Evolutionary conservation across 2,888 invertebrate genomes (phyloP).

Genomic region (Glaucopsyche alexis): DNA sequence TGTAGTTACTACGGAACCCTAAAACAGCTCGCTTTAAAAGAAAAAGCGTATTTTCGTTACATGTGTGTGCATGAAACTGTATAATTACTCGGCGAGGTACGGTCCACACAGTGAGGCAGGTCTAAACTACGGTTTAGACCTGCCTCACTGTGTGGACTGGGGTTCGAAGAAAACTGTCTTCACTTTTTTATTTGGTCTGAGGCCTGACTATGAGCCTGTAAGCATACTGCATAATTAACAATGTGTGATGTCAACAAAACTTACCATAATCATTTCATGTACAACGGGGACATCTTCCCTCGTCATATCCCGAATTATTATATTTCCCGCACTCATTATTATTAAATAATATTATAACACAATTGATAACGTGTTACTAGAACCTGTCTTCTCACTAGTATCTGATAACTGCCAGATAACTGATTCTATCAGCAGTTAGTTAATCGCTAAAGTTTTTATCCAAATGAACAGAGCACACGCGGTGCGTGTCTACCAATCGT

Average conservation of each 20-base stretch:
- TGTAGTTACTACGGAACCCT: too few species aligned
- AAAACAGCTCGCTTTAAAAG: too few species aligned
- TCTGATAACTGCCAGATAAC: not conserved
- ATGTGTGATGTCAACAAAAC: constrained; percentile 34
- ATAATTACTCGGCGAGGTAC: too few species aligned
- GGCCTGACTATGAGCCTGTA: not conserved
- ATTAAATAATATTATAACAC: not conserved
- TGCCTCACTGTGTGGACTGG: too few species aligned
- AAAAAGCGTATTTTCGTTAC: too few species aligned
- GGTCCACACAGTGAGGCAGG: too few species aligned
- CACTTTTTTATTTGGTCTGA: too few species aligned
- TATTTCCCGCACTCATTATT: constrained; percentile 29
- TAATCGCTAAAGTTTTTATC: not conserved
- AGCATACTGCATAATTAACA: not conserved
- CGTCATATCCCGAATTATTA: constrained; percentile 51
- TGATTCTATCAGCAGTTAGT: not conserved
- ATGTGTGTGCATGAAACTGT: too few species aligned
- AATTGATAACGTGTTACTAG: not conserved
- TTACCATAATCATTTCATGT: constrained; percentile 57
- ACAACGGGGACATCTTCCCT: constrained; percentile 53
- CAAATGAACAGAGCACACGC: not conserved
- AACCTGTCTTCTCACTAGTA: not conserved
- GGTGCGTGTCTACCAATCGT: not conserved
- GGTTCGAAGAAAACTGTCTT: too few species aligned
- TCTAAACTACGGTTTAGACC: too few species aligned